Percentiles rank a stretch among this genome's conserved stretches.
Evolutionary conservation across 92 coral and sea anemone genomes (phyloP).

Genomic region (Siderastrea radians): DNA sequence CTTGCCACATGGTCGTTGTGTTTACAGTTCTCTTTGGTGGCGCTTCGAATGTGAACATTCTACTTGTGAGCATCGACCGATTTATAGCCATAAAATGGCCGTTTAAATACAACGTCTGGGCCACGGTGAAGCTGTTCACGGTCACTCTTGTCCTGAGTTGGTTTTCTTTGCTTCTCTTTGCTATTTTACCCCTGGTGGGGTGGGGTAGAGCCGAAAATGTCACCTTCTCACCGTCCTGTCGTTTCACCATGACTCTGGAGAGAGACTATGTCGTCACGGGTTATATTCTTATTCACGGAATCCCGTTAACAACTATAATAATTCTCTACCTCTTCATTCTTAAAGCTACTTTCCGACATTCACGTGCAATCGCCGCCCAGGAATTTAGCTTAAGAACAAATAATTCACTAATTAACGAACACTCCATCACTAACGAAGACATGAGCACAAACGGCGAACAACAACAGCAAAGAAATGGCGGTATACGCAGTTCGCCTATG

Average conservation of each 20-base stretch:
- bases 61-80: conserved; percentile 46
- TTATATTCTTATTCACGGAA: conserved; percentile 25
- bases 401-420: background rate
- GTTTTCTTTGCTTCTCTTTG: conserved; percentile 18
- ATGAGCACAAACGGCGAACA: conserved; percentile 17
- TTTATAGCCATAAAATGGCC: conserved; percentile 60
- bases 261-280: background rate
- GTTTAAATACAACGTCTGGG: conserved; percentile 18
- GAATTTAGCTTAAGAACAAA: conserved; percentile 29
- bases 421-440: conserved; percentile 8
- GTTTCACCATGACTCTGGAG: conserved; percentile 18
- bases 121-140: conserved; percentile 4
- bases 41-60: conserved; percentile 40
- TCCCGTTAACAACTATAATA: conserved; percentile 22
- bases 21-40: conserved; percentile 57
- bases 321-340: conserved; percentile 32
- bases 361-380: conserved; percentile 45
- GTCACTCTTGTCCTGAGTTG: conserved; percentile 3
- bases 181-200: conserved; percentile 44
- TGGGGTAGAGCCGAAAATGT: conserved; percentile 16
- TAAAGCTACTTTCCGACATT: conserved; percentile 32
- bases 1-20: conserved; percentile 24
- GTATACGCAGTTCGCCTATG: background rate
- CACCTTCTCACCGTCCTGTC: conserved; percentile 7
- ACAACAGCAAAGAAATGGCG: background rate